Conservation (phyloP, 2,888 invertebrate genomes). For the Tenthredo amoena region DNA sequence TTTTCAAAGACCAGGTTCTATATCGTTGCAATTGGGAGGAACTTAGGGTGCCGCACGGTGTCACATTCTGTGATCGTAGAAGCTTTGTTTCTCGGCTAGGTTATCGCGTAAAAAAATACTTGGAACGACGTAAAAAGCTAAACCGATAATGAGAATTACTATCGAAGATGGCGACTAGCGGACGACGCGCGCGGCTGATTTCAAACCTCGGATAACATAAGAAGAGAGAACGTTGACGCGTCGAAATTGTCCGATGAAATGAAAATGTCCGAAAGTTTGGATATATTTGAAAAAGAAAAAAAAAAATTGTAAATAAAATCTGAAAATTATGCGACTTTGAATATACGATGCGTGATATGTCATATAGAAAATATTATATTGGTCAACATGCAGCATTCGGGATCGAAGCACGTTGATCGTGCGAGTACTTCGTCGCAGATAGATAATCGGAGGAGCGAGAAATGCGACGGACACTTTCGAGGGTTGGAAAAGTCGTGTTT, state of each 20-base stretch:
- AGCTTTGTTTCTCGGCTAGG: neutral
- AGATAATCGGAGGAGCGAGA: neutral
- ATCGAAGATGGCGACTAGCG: neutral
- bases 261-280: no score
- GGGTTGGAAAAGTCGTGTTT: neutral
- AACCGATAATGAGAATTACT: no score
- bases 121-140: no score
- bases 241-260: neutral
- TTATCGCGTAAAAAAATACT: neutral
- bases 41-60: neutral
- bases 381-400: neutral
- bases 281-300: neutral
- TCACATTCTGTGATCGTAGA: neutral
- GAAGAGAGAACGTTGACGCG: neutral
- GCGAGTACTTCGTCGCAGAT: neutral
- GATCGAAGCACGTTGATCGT: neutral
- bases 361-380: neutral
- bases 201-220: neutral
- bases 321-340: no score
- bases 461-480: neutral
- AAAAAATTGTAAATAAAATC: neutral
- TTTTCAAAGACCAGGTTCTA: no score
- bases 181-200: slow-evolving; percentile 12
- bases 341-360: no score
- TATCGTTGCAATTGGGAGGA: no score